Percentiles rank a stretch among this genome's conserved stretches.
Evolutionary conservation across 2,113 vertebrate genomes (phyloP).

Genomic region (Tupaia chinensis): DNA sequence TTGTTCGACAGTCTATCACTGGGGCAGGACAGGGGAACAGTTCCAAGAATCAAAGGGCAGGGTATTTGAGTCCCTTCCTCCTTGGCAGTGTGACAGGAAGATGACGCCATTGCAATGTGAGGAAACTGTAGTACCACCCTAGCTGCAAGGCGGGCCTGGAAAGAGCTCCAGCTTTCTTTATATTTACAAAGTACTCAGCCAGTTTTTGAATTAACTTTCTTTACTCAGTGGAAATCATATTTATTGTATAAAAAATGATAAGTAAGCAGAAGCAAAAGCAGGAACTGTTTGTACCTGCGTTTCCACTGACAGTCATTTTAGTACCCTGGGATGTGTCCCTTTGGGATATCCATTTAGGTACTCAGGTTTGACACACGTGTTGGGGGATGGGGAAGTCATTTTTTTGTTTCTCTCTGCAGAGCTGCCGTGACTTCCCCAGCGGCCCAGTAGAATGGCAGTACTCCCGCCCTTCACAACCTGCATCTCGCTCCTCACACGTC

Average conservation of each 20-base stretch:
- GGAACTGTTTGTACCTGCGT: not conserved
- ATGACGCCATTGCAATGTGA: not conserved
- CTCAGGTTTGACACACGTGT: too few relatives aligned
- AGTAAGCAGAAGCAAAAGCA: not conserved
- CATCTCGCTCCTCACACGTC: not conserved
- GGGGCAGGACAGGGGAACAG: not conserved
- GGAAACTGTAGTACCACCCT: constrained; percentile 46
- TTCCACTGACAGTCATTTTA: not conserved
- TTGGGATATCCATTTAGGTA: not conserved
- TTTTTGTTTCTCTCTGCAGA: too few relatives aligned
- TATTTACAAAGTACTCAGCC: not conserved
- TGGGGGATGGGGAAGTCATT: too few relatives aligned
- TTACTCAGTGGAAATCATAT: not conserved
- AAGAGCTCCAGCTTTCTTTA: not conserved
- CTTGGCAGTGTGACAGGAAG: constrained; percentile 28
- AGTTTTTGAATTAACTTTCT: not conserved
- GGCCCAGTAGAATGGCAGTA: not conserved
- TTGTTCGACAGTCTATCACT: not conserved
- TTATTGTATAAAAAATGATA: constrained; percentile 11
- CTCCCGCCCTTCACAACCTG: not conserved
- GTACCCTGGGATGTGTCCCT: not conserved
- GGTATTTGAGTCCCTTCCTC: not conserved
- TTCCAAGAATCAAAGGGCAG: constrained; percentile 61
- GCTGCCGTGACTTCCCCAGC: too few relatives aligned
- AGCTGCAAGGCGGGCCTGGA: not conserved